A percentile compares a stretch with the other conserved stretches of the same genome.
These are phyloP conservation scores for Macrophya alboannulata DNA, from an alignment of 2,888 invertebrate genomes.

Conservation along the genomic window DNA sequence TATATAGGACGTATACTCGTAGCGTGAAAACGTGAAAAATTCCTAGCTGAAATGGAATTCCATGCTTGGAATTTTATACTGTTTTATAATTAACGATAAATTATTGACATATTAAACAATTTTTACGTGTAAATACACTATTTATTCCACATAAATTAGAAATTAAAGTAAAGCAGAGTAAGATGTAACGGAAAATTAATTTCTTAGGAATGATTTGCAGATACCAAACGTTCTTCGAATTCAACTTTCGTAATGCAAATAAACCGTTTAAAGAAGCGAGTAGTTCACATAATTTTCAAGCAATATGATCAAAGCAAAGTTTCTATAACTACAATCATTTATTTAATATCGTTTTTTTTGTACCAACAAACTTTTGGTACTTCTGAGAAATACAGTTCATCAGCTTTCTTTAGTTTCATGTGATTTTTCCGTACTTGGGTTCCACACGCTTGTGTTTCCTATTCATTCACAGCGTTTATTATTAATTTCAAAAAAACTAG, in stretches of 20 bases:
- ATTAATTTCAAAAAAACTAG: not conserved
- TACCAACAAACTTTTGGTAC: not conserved
- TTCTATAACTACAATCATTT: not conserved
- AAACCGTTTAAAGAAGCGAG: not conserved
- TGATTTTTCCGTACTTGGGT: not conserved
- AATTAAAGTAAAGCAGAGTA: conserved; percentile 44
- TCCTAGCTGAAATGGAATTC: conserved; percentile 26
- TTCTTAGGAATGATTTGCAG: no score
- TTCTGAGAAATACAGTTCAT: not conserved
- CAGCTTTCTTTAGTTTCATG: not conserved
- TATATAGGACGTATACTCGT: conserved; percentile 72
- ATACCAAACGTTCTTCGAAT: not conserved
- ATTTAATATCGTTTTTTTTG: conserved; percentile 9
- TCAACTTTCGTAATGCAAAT: not conserved
- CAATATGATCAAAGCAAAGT: not conserved
- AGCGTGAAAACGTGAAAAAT: conserved; percentile 58
- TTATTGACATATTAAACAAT: conserved; percentile 3
- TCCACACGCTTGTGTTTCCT: conserved; percentile 9
- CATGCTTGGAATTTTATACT: conserved; percentile 50
- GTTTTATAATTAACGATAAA: conserved; percentile 41
- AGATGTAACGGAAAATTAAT: conserved; percentile 26
- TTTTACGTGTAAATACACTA: conserved; percentile 36
- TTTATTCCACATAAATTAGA: not conserved
- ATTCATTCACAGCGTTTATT: not conserved
- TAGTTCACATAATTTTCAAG: not conserved